These are phyloP conservation scores for Bombus waltoni DNA, from an alignment of 1,140 invertebrate species.

Conservation along the genomic window DNA sequence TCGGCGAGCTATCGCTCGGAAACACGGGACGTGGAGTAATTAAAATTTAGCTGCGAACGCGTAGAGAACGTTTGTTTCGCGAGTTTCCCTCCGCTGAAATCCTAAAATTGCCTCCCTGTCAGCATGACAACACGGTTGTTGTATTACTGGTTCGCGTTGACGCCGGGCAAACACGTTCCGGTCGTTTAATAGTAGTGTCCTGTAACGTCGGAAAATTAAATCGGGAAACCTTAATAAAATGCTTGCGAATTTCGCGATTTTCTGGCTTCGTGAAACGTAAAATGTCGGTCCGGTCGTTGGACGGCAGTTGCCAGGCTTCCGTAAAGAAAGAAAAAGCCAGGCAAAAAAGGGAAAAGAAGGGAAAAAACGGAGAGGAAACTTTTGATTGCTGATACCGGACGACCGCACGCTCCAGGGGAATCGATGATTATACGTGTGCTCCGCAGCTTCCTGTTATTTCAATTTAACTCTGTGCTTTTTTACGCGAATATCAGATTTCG, in stretches of 20 bases:
- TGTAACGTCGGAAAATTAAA: constrained; percentile 59
- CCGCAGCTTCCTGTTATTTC: constrained; percentile 48
- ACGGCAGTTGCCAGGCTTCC: constrained; percentile 59
- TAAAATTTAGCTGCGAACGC: constrained; percentile 10
- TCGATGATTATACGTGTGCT: constrained; percentile 38
- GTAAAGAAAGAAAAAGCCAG: constrained; percentile 22
- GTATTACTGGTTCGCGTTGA: background rate
- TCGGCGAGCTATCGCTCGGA: background rate
- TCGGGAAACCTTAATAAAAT: constrained; percentile 64
- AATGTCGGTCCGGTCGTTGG: constrained; percentile 63
- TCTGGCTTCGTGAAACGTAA: constrained; percentile 78
- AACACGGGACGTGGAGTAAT: background rate
- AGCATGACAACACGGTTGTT: background rate
- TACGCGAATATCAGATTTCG: constrained; percentile 28
- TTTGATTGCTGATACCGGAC: constrained; percentile 38
- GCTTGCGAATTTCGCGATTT: constrained; percentile 63
- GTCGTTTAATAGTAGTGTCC: background rate
- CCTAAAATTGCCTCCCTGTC: constrained; percentile 49
- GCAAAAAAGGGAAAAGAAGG: constrained; percentile 33
- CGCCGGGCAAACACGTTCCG: background rate
- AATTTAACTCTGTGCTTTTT: constrained; percentile 23
- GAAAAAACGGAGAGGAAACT: constrained; percentile 13
- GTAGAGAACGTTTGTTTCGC: too few species aligned
- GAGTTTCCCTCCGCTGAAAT: constrained; percentile 42
- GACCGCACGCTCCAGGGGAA: constrained; percentile 38